phyloP scores from a whole-genome alignment of 2,797 vertebrate species.

The Masticophis lateralis region DNA sequence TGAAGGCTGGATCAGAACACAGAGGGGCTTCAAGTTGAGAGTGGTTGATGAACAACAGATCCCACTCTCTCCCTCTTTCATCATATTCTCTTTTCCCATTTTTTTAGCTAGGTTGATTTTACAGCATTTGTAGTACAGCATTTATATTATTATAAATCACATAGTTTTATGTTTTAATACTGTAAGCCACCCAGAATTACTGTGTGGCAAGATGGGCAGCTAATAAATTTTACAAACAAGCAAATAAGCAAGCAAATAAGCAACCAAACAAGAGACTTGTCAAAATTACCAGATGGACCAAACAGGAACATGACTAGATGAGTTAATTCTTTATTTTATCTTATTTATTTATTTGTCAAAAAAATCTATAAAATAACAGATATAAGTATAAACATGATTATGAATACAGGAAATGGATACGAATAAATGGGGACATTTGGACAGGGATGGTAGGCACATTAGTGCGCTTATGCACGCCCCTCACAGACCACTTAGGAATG shows the following conservation, averaged over 20 bases:
- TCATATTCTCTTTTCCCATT: neutral
- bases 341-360: too few species aligned
- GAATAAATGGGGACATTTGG: too few species aligned
- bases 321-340: neutral
- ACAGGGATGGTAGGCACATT: too few species aligned
- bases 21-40: neutral
- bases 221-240: neutral
- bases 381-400: too few species aligned
- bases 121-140: neutral
- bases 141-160: neutral
- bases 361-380: too few species aligned
- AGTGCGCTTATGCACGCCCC: too few species aligned
- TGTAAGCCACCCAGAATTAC: neutral
- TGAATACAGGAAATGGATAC: too few species aligned
- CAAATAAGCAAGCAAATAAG: neutral
- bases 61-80: neutral
- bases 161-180: neutral
- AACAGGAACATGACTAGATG: neutral
- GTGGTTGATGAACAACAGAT: neutral
- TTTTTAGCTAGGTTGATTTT: neutral
- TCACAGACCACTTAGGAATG: too few species aligned
- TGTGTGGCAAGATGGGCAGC: neutral
- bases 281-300: neutral
- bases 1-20: too few species aligned
- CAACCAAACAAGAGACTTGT: neutral